Evolutionary conservation across 2,113 vertebrate genomes (phyloP).

Genomic region (Planiliza haematocheilus): DNA sequence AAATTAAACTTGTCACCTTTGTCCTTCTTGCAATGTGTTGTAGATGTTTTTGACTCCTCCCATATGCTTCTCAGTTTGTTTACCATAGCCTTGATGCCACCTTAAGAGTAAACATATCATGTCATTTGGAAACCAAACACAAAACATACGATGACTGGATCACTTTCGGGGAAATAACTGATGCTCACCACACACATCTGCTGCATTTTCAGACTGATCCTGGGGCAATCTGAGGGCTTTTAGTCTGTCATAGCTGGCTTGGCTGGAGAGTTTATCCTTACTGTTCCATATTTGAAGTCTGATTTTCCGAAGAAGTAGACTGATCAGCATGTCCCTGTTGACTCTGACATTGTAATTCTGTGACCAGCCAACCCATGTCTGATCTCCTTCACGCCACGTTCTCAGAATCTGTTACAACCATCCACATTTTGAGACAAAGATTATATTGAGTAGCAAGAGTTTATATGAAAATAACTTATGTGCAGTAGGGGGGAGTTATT

Average conservation of each 20-base stretch:
- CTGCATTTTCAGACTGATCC: conserved; percentile 36
- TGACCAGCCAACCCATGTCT: conserved; percentile 86
- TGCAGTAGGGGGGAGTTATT: conserved; percentile 10
- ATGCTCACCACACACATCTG: conserved; percentile 39
- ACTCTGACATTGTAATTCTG: conserved; percentile 77
- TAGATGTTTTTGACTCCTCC: conserved; percentile 47
- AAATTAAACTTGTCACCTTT: background rate
- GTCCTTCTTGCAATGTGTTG: background rate
- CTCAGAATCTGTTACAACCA: conserved; percentile 73
- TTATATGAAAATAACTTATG: background rate
- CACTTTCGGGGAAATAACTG: background rate
- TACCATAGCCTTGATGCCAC: conserved; percentile 72
- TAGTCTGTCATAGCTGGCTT: conserved; percentile 70
- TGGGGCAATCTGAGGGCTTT: conserved; percentile 63
- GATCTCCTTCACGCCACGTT: conserved; percentile 84
- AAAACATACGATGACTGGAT: background rate
- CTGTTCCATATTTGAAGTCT: conserved; percentile 83
- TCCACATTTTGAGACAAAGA: background rate
- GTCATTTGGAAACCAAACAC: no score
- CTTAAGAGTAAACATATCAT: conserved; percentile 51
- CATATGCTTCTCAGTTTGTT: conserved; percentile 71
- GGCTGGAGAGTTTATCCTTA: conserved; percentile 79
- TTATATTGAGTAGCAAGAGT: background rate
- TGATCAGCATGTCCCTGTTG: conserved; percentile 82
- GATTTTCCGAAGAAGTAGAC: conserved; percentile 84